Evolutionary conservation across 2,113 vertebrate genomes (phyloP), one percentile per base, ranked within the genome.

Genomic region (Solenodon paradoxus): DNA sequence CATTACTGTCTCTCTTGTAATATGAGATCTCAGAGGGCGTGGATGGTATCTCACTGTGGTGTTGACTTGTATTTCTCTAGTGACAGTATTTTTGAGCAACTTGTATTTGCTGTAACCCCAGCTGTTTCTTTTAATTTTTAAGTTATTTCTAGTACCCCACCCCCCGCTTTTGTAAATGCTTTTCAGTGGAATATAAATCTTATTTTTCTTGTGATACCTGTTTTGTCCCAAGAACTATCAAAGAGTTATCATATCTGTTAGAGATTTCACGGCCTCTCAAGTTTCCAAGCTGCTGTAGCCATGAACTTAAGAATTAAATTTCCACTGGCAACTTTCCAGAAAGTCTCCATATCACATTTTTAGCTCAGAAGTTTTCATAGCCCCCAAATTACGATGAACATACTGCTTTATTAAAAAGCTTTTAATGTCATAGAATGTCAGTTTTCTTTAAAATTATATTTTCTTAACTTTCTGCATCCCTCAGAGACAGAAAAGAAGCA

Each of bases 391-490:
- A 71, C 57, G 30, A 61, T 66, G 55, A 72, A 55, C 40, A 32
- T 51, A 49, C 32, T 91, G n/a, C n/a, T 90, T 88, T 93, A 88
- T 57, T 96, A 32, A 78, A 82, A 94, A 93, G 47, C 26, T 84
- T 81, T 94, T 89, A 78, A n/a, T 92, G 75, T 69, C 57, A 77
- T 40, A 84, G 26, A 86, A 72, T 47, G 20, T 47, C 38, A 95
- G 20, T 64, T 88, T 42, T 63, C 93, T 92, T 84, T 8, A 79
- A 82, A 66, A 78, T 92, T 82, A 20, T 35, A 28, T 49, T 84
- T 81, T 92, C 57, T 86, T 75, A 88, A 88, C 7, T 45, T 90
- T 95, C 91, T 66, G 75, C 24, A 69, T 90, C 35, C 38, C 40
- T 51, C 0, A 47, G 55, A 92, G 42, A 8, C 80, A 88, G 57